phyloP scores from a whole-genome alignment of 1,140 invertebrate species.

The Augochlora pura region DNA sequence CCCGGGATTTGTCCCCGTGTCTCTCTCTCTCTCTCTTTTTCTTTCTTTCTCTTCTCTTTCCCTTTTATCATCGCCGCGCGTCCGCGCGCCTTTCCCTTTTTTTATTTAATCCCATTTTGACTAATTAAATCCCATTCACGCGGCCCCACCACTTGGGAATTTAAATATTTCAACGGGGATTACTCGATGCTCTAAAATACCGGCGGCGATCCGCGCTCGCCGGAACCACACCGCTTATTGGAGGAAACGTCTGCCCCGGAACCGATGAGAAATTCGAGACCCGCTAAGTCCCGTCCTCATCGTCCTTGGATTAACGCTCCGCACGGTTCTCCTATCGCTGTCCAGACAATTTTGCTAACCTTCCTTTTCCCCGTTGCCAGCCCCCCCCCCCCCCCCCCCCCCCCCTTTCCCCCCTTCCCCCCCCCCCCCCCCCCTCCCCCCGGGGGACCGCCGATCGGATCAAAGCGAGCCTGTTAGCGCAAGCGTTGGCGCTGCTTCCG shows the following conservation, averaged over 20 bases:
- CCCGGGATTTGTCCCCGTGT: neutral
- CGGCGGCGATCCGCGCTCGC: neutral
- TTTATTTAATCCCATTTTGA: too few relatives aligned
- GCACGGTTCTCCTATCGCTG: conserved; percentile 4
- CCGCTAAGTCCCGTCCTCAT: conserved; percentile 30
- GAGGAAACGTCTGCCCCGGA: conserved; percentile 35
- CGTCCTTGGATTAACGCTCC: conserved; percentile 42
- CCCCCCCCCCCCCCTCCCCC: too few relatives aligned
- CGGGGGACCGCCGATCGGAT: too few relatives aligned
- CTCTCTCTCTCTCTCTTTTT: too few relatives aligned
- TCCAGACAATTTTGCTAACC: conserved; percentile 2
- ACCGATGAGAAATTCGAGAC: conserved; percentile 45
- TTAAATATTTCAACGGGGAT: conserved; percentile 45
- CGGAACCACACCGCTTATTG: conserved; percentile 44
- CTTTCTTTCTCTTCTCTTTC: too few relatives aligned
- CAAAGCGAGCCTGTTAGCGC: too few relatives aligned
- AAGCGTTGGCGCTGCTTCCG: too few relatives aligned
- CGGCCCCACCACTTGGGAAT: conserved; percentile 1
- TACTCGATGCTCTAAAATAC: conserved; percentile 16
- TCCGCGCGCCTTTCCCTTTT: neutral
- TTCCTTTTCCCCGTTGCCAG: neutral
- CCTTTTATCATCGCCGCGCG: too few relatives aligned
- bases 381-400: too few relatives aligned
- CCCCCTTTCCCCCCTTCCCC: too few relatives aligned
- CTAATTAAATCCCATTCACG: conserved; percentile 17